A percentile compares a stretch with the other conserved stretches of the same genome.
Conservation (phyloP, 2,113 vertebrate species). For the Leptobrachium leishanense region DNA sequence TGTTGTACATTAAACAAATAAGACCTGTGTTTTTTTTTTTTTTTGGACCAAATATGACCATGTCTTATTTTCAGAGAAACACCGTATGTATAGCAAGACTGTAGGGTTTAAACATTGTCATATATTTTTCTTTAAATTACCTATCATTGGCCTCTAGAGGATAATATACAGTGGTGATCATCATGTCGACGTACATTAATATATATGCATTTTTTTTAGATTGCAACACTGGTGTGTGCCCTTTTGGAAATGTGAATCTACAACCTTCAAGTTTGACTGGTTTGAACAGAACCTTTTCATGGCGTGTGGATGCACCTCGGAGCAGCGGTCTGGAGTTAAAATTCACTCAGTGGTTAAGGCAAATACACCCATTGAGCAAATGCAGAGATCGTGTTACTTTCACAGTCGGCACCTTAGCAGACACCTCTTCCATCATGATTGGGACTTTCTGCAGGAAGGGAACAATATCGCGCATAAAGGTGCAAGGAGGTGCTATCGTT, state of each 20-base stretch:
- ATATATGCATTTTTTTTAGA: slow-evolving; percentile 64
- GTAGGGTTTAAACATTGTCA: no score
- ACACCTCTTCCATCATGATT: slow-evolving; percentile 57
- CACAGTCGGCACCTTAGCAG: slow-evolving; percentile 62
- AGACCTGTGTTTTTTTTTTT: no score
- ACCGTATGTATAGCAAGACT: no score
- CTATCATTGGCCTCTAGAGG: no score
- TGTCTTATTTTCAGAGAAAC: no score
- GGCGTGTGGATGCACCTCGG: slow-evolving; percentile 71
- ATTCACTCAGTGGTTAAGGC: slow-evolving; percentile 74
- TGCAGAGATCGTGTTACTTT: slow-evolving; percentile 76
- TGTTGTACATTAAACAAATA: no score
- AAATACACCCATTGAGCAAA: slow-evolving; percentile 65
- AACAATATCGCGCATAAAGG: slow-evolving; percentile 70
- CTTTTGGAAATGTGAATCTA: slow-evolving; percentile 66
- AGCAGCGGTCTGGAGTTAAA: slow-evolving; percentile 73
- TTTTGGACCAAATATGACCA: no score
- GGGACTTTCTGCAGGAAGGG: slow-evolving; percentile 87
- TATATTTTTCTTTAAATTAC: no score
- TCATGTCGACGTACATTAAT: neutral
- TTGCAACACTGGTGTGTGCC: slow-evolving; percentile 70
- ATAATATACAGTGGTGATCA: no score
- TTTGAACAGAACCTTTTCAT: slow-evolving; percentile 81
- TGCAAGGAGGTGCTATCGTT: slow-evolving; percentile 68
- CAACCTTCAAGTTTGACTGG: slow-evolving; percentile 64